Base-by-base conservation (phyloP, 2,888 invertebrate genomes). In the Melieria crassipennis region DNA sequence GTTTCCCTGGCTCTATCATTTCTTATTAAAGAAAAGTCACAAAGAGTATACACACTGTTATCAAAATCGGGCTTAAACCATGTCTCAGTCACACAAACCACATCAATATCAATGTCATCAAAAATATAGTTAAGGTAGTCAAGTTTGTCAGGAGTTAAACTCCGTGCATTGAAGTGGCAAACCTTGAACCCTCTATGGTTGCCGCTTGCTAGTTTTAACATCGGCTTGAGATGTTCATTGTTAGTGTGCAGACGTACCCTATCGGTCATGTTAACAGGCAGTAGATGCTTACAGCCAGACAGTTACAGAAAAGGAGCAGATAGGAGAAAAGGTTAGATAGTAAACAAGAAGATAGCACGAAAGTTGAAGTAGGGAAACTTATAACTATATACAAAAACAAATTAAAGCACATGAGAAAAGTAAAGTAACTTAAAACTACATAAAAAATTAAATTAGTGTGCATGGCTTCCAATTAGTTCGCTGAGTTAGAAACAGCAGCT, bases 21-120 rank as follows among this genome's bases (percentile, higher is more conserved):
- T 46, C 61, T 61, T 61, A 61, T 13, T 7, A 61, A 45, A n/a
- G 61, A 61, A n/a, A 42, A 61, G 13, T 61, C 61, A 46, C 61
- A 61, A 7, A 61, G 10, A 4, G 61, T 45, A 61, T 61, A 61
- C 45, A n/a, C 16, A 47, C 13, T 16, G 46, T 45, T 47, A 4
- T 4, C n/a, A 9, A 61, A 47, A 46, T 47, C n/a, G 42, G 7
- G 30, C 11, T 57, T 57, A 30, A 57, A 16, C 57, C 57, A 16
- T 42, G 30, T 42, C 30, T 61, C 45, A n/a, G 46, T 61, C 47
- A 61, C 46, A 10, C 61, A 61, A 13, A 61, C 16, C 46, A 46
- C 61, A 42, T 61, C 61, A n/a, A 61, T 61, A 16, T 45, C 47
- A n/a, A 43, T 9, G 7, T 46, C 46, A 61, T 61, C 13, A 61